Base-by-base conservation (phyloP, 2,888 invertebrate genomes). In the Furcula furcula region DNA sequence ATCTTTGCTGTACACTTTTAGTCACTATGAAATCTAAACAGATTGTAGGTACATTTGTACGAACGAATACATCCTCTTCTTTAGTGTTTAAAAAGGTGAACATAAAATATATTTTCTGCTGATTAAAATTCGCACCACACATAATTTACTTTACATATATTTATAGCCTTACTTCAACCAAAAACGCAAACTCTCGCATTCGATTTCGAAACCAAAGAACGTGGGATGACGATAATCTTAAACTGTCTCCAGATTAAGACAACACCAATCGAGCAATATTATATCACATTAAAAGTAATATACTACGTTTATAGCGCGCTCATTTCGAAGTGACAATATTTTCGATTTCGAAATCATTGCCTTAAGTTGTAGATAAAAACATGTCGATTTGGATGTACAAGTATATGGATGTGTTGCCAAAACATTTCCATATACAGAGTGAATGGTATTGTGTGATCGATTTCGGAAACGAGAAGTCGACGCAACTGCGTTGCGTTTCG, bases 331-430 rank as follows among this genome's bases (percentile, higher is more conserved):
- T 25, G 34, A 48, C 19, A 48, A 43, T n/a, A n/a, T n/a, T n/a
- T n/a, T 44, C 40, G 29, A 45, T 54, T 51, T 42, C 42, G 39
- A 50, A 36, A 62, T 38, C 33, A 18, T 28, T 14, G 13, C 16
- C 35, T 30, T 37, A 33, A 25, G 33, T 31, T 49, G 19, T 22
- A 37, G 23, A 31, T 40, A 39, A 33, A 36, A 30, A 34, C 34
- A 36, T 40, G 40, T 58, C 27, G 31, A 40, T 55, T 49, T 45
- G 47, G 44, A 30, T 25, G 27, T 31, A 37, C 40, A 49, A 57
- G 54, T 46, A 53, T 46, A 6, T 32, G 38, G 29, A 31, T 36
- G 36, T 11, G 25, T 37, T 40, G 29, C 23, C 31, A 38, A 46
- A 37, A 35, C 21, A 14, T 30, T 4, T 5, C 37, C 27, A n/a